Evolutionary conservation across 53 echinoderm and acorn worm genomes (phyloP).

Genomic region (Antedon mediterranea): DNA sequence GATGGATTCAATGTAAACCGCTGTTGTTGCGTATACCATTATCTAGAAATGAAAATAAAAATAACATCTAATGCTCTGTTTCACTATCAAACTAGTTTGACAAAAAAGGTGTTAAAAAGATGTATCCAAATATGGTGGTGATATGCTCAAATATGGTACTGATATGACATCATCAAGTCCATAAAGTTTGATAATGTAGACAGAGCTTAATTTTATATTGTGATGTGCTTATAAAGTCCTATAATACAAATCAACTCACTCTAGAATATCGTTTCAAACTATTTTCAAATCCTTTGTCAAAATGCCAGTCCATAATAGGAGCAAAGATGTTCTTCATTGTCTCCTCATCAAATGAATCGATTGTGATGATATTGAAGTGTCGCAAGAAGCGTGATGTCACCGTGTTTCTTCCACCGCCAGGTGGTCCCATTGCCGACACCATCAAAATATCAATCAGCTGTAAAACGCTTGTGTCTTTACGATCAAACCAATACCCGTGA

Average conservation of each 20-base stretch:
- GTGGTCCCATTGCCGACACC: conserved; percentile 96
- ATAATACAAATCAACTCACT: conserved; percentile 35
- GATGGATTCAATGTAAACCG: conserved; percentile 73
- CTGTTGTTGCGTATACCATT: conserved; percentile 81
- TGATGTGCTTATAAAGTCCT: too few species aligned
- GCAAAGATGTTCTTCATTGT: conserved; percentile 94
- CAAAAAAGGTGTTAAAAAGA: too few species aligned
- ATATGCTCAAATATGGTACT: too few species aligned
- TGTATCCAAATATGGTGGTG: too few species aligned
- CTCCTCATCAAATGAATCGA: conserved; percentile 82
- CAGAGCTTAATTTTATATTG: too few species aligned
- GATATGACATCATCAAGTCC: too few species aligned
- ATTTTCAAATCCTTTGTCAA: conserved; percentile 70
- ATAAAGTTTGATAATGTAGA: too few species aligned
- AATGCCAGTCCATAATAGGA: conserved; percentile 95
- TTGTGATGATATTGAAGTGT: conserved; percentile 74
- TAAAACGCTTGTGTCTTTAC: conserved; percentile 72
- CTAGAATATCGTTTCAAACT: conserved; percentile 65
- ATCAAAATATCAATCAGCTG: conserved; percentile 63
- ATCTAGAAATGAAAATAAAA: conserved; percentile 32
- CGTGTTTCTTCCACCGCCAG: conserved; percentile 68
- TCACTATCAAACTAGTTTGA: too few species aligned
- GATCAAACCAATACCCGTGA: conserved; percentile 98
- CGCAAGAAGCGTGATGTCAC: conserved; percentile 73
- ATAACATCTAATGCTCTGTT: too few species aligned